phyloP scores from a whole-genome alignment of 64 coral and sea anemone genomes.

The Orbicella faveolata region DNA sequence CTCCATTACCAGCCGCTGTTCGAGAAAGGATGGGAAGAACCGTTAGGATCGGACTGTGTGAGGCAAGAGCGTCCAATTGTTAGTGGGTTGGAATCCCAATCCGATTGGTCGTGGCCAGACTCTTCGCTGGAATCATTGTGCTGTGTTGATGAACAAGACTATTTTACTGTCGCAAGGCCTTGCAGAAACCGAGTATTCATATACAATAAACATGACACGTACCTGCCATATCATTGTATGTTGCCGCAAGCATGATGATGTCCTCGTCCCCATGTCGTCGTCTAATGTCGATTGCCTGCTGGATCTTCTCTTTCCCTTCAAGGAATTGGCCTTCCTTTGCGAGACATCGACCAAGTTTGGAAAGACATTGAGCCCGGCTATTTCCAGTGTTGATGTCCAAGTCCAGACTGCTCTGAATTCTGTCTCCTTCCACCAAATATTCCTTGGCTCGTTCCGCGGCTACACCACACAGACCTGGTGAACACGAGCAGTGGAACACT shows the following conservation, averaged over 20 bases:
- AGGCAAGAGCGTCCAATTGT: too few species aligned
- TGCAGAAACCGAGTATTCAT: too few species aligned
- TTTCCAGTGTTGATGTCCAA: neutral
- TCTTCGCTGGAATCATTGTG: too few species aligned
- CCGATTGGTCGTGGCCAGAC: too few species aligned
- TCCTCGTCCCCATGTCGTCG: neutral
- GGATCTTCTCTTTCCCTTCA: neutral
- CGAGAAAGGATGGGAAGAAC: too few species aligned
- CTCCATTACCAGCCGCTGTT: too few species aligned
- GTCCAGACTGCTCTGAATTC: neutral
- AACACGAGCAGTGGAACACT: neutral
- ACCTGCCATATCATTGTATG: conserved; percentile 33
- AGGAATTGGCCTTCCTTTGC: neutral
- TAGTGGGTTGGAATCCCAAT: too few species aligned
- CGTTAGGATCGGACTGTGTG: too few species aligned
- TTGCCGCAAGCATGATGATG: conserved; percentile 42
- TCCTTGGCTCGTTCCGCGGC: conserved; percentile 11
- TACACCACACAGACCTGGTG: neutral
- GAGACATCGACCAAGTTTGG: conserved; percentile 43
- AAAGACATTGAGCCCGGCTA: conserved; percentile 37
- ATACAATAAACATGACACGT: too few species aligned
- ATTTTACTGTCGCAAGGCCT: too few species aligned
- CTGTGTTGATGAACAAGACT: too few species aligned
- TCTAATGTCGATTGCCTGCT: neutral
- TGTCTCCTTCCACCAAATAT: conserved; percentile 25